These are phyloP conservation scores for Siderastrea radians DNA, from an alignment of 92 coral and sea anemone genomes.

Conservation along the genomic window DNA sequence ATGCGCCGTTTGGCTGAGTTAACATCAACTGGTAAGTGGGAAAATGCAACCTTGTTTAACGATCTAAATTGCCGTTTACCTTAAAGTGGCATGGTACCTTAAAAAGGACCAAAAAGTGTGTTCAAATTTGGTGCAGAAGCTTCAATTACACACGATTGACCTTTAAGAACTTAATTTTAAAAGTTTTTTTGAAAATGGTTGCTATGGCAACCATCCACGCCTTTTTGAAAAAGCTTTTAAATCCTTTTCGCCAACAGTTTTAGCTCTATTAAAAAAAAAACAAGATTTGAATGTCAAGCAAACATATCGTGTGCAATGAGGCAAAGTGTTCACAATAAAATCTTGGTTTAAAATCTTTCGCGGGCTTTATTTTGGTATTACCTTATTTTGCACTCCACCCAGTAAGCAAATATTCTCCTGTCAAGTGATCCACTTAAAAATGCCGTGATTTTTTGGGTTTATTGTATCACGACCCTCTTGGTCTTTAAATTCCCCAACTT, in stretches of 20 bases:
- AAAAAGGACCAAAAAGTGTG: constrained; percentile 3
- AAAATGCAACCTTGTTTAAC: too few relatives aligned
- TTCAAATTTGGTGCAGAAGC: not conserved
- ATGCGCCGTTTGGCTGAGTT: too few relatives aligned
- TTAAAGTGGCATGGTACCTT: not conserved
- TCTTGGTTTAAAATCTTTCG: not conserved
- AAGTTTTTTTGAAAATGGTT: constrained; percentile 5
- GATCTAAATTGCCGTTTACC: not conserved
- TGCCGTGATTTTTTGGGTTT: too few relatives aligned
- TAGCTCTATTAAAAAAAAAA: not conserved
- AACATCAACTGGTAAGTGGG: too few relatives aligned
- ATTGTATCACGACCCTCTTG: too few relatives aligned
- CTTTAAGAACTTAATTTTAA: not conserved
- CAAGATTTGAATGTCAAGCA: constrained; percentile 2
- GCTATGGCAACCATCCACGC: not conserved
- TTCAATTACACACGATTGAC: constrained; percentile 1
- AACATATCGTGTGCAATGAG: not conserved
- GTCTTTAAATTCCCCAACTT: too few relatives aligned
- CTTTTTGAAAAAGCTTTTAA: not conserved
- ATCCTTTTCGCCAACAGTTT: not conserved
- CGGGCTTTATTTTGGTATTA: not conserved
- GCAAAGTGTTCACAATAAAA: not conserved
- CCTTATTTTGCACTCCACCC: not conserved
- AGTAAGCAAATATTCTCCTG: not conserved
- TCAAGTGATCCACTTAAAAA: not conserved